Base-by-base conservation (phyloP, 2,113 vertebrate species). In the Lynx canadensis region DNA sequence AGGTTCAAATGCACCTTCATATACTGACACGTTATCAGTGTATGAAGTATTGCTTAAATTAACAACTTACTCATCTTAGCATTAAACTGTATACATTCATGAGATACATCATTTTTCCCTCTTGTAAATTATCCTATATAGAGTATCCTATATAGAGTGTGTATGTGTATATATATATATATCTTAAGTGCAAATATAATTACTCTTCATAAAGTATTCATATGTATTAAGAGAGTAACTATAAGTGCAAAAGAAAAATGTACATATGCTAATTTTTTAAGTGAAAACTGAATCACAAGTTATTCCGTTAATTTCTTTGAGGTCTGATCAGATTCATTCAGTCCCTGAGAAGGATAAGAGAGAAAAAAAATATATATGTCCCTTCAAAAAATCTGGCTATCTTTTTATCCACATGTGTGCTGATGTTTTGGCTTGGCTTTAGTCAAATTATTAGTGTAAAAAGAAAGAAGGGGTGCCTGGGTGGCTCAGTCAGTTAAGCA, bases 241-340 rank as follows among this genome's bases (percentile, higher is more conserved):
- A 45, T 33, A 96, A 91, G 27, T 79, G 14, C 7, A 69, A 94
- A 96, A 95, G 13, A 94, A 31, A 96, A 89, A 69, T 60, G 3
- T 25, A 84, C 7, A 79, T 69, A 83, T 57, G 74, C 29, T 60
- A 89, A 65, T n/a, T 55, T 93, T 95, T 82, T 66, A 96, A 78
- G 16, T 83, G 63, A 92, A 96, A 95, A 79, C 45, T 55, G 15
- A 97, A 55, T 73, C n/a, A 85, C 1, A 93, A 91, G 65, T 19
- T 48, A 96, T 84, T 91, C 5, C 25, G 65, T 79, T 90, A 69
- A 86, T 97, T 92, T 86, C 19, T 80, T 36, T 96, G 63, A 92
- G 18, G 12, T 68, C 48, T 95, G 33, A 76, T 90, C 45, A 95
- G 92, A 89, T 55, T 80, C 23, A 93, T 48, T 91, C 1, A 66